These are phyloP conservation scores for Polyodon spathula DNA, from an alignment of 2,113 vertebrate species.

Conservation along the genomic window DNA sequence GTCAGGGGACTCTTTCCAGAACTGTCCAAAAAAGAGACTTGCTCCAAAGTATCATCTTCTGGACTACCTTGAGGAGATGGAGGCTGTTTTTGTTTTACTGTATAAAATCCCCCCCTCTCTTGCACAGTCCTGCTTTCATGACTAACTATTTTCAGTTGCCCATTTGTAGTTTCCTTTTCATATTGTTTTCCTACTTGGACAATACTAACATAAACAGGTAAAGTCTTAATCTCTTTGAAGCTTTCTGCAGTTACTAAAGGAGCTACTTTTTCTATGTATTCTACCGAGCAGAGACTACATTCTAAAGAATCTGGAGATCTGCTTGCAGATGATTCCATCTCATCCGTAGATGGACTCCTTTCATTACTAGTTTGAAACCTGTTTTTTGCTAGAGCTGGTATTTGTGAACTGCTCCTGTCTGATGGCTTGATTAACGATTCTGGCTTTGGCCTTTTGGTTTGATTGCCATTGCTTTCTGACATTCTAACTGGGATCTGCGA, in stretches of 20 bases:
- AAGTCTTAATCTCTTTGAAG: conserved; percentile 85
- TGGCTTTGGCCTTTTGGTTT: conserved; percentile 50
- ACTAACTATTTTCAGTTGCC: conserved; percentile 80
- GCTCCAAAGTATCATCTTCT: conserved; percentile 88
- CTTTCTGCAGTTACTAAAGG: conserved; percentile 67
- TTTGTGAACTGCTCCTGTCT: conserved; percentile 47
- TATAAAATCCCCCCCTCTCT: conserved; percentile 81
- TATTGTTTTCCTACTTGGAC: conserved; percentile 89
- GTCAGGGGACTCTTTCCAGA: conserved; percentile 88
- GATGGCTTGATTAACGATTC: conserved; percentile 64
- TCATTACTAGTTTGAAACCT: conserved; percentile 46
- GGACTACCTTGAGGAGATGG: conserved; percentile 84
- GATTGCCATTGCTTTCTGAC: conserved; percentile 56
- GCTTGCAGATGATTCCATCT: conserved; percentile 59
- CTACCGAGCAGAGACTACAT: conserved; percentile 56
- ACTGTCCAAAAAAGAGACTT: conserved; percentile 91
- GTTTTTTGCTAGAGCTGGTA: conserved; percentile 48
- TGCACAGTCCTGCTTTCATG: conserved; percentile 90
- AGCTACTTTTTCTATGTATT: conserved; percentile 67
- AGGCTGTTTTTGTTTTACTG: conserved; percentile 79
- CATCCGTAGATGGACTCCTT: conserved; percentile 61
- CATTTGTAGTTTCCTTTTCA: conserved; percentile 75
- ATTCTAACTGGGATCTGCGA: conserved; percentile 83
- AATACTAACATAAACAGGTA: conserved; percentile 94
- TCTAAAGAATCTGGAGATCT: conserved; percentile 84